Evolutionary conservation across 2,888 invertebrate genomes (phyloP).

Genomic region (Sisyra nigra): DNA sequence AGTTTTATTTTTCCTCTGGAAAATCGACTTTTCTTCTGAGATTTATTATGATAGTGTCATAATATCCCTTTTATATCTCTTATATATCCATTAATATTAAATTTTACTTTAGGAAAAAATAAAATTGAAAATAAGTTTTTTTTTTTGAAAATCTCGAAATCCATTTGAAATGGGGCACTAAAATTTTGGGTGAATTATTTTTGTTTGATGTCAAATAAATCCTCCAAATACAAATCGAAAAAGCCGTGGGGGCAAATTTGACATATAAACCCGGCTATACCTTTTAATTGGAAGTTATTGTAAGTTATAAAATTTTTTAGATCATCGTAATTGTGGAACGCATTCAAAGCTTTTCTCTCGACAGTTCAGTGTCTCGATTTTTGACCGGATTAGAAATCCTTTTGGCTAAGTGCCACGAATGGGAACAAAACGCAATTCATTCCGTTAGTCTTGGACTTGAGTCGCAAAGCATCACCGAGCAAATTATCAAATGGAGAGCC

Average conservation of each 20-base stretch:
- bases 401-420: conserved; percentile 69
- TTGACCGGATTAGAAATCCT: conserved; percentile 82
- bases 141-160: too few relatives aligned
- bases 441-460: conserved; percentile 66
- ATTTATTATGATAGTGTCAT: too few relatives aligned
- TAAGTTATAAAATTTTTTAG: conserved; percentile 23
- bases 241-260: too few relatives aligned
- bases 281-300: background rate
- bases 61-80: too few relatives aligned
- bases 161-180: too few relatives aligned
- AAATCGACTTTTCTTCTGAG: too few relatives aligned
- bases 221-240: too few relatives aligned
- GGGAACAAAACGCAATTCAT: conserved; percentile 83
- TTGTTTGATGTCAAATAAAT: too few relatives aligned
- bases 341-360: conserved; percentile 53
- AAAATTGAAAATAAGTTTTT: background rate
- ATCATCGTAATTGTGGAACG: conserved; percentile 49
- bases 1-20: too few relatives aligned
- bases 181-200: too few relatives aligned
- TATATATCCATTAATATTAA: too few relatives aligned
- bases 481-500: conserved; percentile 82
- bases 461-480: conserved; percentile 56
- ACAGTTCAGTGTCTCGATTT: conserved; percentile 73
- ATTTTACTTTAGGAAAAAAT: too few relatives aligned
- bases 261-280: background rate